phyloP scores from a whole-genome alignment of 2,888 invertebrate genomes.

The Tetranychus truncatus region DNA sequence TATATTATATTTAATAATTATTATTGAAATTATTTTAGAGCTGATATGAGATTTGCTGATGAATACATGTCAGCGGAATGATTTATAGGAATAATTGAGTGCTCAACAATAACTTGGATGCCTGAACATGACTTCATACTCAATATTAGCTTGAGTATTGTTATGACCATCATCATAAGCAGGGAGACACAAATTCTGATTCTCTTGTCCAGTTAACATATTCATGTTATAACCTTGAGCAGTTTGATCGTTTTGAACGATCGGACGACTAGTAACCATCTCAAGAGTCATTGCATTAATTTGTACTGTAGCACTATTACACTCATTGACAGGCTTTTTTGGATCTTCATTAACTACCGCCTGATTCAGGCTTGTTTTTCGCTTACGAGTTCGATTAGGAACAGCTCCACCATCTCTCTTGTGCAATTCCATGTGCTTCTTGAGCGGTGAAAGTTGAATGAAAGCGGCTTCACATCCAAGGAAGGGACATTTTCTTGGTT shows the following conservation, averaged over 20 bases:
- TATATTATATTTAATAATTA: no score
- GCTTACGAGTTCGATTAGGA: conserved; percentile 10
- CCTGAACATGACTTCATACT: no score
- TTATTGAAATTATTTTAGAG: no score
- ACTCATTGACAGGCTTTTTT: not conserved
- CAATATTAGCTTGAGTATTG: not conserved
- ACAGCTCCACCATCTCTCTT: conserved; percentile 1
- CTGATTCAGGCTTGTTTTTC: not conserved
- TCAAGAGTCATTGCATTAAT: not conserved
- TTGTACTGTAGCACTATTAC: not conserved
- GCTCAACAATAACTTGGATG: no score
- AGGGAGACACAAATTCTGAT: not conserved
- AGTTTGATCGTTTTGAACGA: not conserved
- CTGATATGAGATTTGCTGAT: no score
- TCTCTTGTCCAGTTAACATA: not conserved
- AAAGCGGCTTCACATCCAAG: conserved; percentile 5
- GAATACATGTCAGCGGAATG: no score
- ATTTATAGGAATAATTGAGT: no score
- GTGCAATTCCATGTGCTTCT: conserved; percentile 10
- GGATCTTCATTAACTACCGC: not conserved
- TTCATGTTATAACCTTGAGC: not conserved
- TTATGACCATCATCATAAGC: not conserved
- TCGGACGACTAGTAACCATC: not conserved
- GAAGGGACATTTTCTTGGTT: conserved; percentile 7
- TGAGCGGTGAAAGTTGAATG: not conserved